Conservation (phyloP, 2,888 invertebrate genomes). For the Cheilosia impressa region DNA sequence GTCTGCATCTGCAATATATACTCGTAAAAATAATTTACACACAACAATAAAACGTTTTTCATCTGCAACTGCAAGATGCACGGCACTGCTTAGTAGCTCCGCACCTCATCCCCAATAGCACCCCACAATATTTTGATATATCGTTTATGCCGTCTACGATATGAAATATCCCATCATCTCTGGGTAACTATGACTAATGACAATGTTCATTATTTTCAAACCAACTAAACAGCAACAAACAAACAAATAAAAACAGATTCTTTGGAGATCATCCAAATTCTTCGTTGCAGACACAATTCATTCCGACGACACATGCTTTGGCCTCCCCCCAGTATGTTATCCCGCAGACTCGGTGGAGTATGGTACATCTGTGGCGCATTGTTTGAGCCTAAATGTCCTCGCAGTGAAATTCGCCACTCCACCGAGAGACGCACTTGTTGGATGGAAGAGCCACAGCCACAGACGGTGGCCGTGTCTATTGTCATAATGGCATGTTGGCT, state of each 20-base stretch:
- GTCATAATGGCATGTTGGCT: conserved; percentile 62
- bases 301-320: conserved; percentile 60
- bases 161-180: conserved; percentile 76
- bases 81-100: conserved; percentile 8
- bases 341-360: conserved; percentile 23
- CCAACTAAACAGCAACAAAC: conserved; percentile 34
- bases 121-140: conserved; percentile 70
- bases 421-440: conserved; percentile 47
- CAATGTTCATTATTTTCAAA: conserved; percentile 81
- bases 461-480: conserved; percentile 40
- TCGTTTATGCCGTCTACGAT: conserved; percentile 73
- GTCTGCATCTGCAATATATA: conserved; percentile 61
- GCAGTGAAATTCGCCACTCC: conserved; percentile 64
- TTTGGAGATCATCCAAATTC: conserved; percentile 72
- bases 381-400: conserved; percentile 72
- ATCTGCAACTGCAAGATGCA: conserved; percentile 64
- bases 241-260: conserved; percentile 45
- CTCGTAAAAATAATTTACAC: conserved; percentile 66
- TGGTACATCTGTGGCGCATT: conserved; percentile 67
- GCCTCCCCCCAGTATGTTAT: neutral
- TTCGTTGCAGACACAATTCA: conserved; percentile 73
- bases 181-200: conserved; percentile 82
- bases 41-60: conserved; percentile 68
- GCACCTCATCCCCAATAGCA: conserved; percentile 35
- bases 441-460: neutral